These are phyloP conservation scores for Rhinoraja longicauda DNA, from an alignment of 2,797 vertebrate genomes.

Conservation along the genomic window DNA sequence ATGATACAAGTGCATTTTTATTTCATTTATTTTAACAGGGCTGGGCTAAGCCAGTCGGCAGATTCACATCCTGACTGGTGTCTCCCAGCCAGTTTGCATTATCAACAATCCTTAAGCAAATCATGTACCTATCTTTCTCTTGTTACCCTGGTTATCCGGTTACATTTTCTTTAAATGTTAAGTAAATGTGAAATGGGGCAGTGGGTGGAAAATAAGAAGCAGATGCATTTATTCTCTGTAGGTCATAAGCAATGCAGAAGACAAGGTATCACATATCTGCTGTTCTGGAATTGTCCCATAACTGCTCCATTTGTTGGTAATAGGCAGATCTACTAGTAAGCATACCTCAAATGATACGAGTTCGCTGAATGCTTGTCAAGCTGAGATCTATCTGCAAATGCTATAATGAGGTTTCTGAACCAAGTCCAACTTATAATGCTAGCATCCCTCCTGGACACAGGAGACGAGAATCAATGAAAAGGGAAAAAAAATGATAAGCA, in stretches of 20 bases:
- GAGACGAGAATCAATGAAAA: slow-evolving; percentile 18
- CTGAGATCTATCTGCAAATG: neutral
- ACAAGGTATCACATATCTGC: neutral
- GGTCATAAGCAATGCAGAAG: neutral
- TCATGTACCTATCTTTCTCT: neutral
- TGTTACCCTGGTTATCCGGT: neutral
- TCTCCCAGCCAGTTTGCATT: neutral
- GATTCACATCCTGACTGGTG: neutral
- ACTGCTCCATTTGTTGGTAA: neutral
- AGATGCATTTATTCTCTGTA: neutral
- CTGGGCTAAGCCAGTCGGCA: neutral
- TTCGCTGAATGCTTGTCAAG: slow-evolving; percentile 4
- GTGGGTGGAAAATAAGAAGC: neutral
- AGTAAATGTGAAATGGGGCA: neutral
- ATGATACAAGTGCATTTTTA: too few relatives aligned
- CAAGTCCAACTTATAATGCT: neutral
- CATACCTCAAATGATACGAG: neutral
- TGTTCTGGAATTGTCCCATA: neutral
- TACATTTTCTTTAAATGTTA: neutral
- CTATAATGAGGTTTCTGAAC: neutral
- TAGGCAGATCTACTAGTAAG: neutral
- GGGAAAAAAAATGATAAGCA: neutral
- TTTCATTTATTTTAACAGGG: neutral
- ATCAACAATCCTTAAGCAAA: neutral
- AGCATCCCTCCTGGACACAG: neutral